Base-by-base conservation (phyloP, 2,888 invertebrate species). In the Reticulitermes lucifugus region DNA sequence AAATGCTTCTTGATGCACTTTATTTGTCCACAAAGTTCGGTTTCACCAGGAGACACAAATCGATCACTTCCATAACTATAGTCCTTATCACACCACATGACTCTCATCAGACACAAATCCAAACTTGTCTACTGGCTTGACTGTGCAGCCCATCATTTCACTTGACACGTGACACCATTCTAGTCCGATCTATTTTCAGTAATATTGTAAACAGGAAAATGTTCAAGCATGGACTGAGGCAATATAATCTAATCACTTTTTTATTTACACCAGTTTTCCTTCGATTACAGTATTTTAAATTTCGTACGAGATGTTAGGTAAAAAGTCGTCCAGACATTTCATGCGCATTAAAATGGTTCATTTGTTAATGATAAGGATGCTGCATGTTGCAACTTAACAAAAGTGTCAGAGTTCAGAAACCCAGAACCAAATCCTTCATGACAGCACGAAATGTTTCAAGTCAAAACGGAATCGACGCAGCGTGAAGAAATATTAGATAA, bases 401-500 rank as follows among this genome's bases (percentile, higher is more conserved):
- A 0, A 25, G n/a, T 65, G n/a, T 65, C 6, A 65, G 65, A 65
- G 1, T 65, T 65, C 6, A 25, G n/a, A 65, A n/a, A n/a, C 65
- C 25, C 12, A n/a, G 10, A 65, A 65, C 7, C n/a, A 65, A 65
- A 65, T 65, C 65, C 65, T 65, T 65, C 65, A 65, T 2, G 79
- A 79, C 79, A 29, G 22, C 18, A 51, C 55, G 60, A 80, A 29
- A 75, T 43, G 46, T 75, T 75, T 10, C 75, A 75, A 43, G 60
- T 41, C 65, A 60, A 81, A 83, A 73, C 35, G 55, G 70, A 84
- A 80, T 84, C 84, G 71, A 84, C 84, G 71, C 79, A 55, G 65
- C 84, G 71, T 84, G 80, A 84, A 84, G 71, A 70, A 70, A 79
- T 79, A 84, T 84, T 84, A 80, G 51, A 43, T 60, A 35, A 81